A percentile compares a stretch with the other conserved stretches of the same genome.
These are phyloP conservation scores for Lordiphosa stackelbergi DNA, from an alignment of 1,140 invertebrate species.

Conservation along the genomic window DNA sequence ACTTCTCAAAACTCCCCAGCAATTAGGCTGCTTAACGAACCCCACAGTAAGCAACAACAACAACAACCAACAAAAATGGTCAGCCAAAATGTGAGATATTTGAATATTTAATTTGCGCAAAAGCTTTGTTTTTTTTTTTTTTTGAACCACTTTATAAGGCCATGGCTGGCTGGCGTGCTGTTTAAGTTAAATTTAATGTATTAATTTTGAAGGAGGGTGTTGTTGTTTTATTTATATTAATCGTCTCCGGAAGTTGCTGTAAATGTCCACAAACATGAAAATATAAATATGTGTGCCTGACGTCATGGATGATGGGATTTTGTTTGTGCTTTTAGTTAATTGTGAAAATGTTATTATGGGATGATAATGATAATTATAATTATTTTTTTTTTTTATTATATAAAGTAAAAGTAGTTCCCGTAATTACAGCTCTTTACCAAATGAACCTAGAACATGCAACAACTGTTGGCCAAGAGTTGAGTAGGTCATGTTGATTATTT, in stretches of 20 bases:
- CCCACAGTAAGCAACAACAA: background rate
- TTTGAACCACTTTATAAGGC: constrained; percentile 51
- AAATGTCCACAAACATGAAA: constrained; percentile 73
- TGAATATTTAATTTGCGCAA: constrained; percentile 4
- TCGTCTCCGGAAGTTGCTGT: constrained; percentile 67
- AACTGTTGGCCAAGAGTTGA: constrained; percentile 18
- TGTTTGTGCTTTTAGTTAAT: constrained; percentile 37
- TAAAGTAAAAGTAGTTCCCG: constrained; percentile 38
- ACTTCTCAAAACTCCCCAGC: background rate
- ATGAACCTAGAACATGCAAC: constrained; percentile 36
- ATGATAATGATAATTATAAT: too few species aligned
- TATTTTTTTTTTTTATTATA: constrained; percentile 11
- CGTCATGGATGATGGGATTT: constrained; percentile 22
- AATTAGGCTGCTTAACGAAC: constrained; percentile 6
- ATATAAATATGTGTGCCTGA: constrained; percentile 41
- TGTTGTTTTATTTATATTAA: constrained; percentile 56
- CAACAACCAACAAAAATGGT: constrained; percentile 1
- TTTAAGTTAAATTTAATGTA: constrained; percentile 54
- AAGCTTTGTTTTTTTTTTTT: constrained; percentile 7
- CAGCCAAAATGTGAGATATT: constrained; percentile 1
- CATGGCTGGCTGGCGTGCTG: constrained; percentile 12
- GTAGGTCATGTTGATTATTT: constrained; percentile 25
- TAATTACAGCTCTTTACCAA: constrained; percentile 15
- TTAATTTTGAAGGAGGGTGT: constrained; percentile 38
- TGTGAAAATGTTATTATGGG: constrained; percentile 20